Evolutionary conservation across 2,797 vertebrate species (phyloP).

Genomic region (Amblyopsis hoosieri): DNA sequence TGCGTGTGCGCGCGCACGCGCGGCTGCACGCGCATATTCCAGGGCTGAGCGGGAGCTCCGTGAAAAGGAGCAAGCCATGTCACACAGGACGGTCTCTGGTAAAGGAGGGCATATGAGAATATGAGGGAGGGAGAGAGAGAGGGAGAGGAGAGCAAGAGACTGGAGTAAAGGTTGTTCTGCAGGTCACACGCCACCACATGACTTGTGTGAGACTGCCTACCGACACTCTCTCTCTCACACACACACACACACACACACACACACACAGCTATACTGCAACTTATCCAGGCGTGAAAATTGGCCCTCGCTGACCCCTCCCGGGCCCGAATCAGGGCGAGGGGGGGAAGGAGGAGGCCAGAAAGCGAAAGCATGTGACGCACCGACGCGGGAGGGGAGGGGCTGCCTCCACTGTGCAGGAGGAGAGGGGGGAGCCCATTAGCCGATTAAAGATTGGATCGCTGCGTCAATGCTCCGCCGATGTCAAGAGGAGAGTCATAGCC

Average conservation of each 20-base stretch:
- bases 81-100: constrained; percentile 40
- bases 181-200: constrained; percentile 73
- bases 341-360: constrained; percentile 48
- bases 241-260: constrained; percentile 19
- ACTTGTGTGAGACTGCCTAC: constrained; percentile 74
- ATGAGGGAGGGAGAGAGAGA: constrained; percentile 18
- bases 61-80: constrained; percentile 36
- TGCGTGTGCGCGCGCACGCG: constrained; percentile 5
- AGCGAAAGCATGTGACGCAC: constrained; percentile 8
- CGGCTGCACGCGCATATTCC: not conserved
- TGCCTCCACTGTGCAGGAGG: constrained; percentile 68
- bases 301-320: constrained; percentile 66
- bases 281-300: constrained; percentile 80
- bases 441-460: constrained; percentile 78
- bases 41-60: not conserved
- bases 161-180: constrained; percentile 65
- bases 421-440: constrained; percentile 81
- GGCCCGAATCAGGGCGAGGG: constrained; percentile 55
- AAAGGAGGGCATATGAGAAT: constrained; percentile 25
- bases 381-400: constrained; percentile 54
- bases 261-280: constrained; percentile 73
- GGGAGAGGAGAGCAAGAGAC: constrained; percentile 38
- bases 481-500: constrained; percentile 74
- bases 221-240: constrained; percentile 44
- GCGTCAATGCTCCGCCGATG: constrained; percentile 79